Evolutionary conservation across 2,888 invertebrate species (phyloP).

Genomic region (Philereme transversata): DNA sequence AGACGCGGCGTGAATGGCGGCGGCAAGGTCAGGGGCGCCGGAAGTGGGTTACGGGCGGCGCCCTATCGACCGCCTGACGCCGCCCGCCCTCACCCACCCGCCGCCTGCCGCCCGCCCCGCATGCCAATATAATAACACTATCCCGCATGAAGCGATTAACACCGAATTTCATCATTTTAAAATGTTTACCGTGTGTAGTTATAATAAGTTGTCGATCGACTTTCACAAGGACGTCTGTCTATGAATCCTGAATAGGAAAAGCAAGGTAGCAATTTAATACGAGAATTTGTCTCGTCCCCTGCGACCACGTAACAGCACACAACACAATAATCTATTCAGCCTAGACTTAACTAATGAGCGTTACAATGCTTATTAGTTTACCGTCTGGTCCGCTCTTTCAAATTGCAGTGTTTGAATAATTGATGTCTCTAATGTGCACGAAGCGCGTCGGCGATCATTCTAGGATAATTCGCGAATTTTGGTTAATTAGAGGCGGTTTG

Average conservation of each 20-base stretch:
- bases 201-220: not conserved
- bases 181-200: slow-evolving; percentile 2
- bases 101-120: slow-evolving; percentile 31
- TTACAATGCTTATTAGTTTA: slow-evolving; percentile 19
- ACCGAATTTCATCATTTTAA: slow-evolving; percentile 8
- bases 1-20: slow-evolving; percentile 80
- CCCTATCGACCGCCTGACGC: slow-evolving; percentile 72
- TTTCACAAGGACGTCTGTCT: slow-evolving; percentile 2
- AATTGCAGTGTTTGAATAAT: slow-evolving; percentile 28
- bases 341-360: slow-evolving; percentile 7
- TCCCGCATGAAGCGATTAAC: slow-evolving; percentile 14
- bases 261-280: not conserved
- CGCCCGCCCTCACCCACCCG: slow-evolving; percentile 26
- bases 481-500: slow-evolving; percentile 33
- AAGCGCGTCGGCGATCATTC: slow-evolving; percentile 27
- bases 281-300: not conserved
- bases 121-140: slow-evolving; percentile 34
- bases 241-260: slow-evolving; percentile 1
- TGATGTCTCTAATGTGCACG: slow-evolving; percentile 27
- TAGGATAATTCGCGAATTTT: slow-evolving; percentile 24
- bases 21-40: slow-evolving; percentile 82
- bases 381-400: slow-evolving; percentile 19
- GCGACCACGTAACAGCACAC: not conserved
- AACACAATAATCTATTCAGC: not conserved
- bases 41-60: slow-evolving; percentile 83